phyloP scores from a whole-genome alignment of 2,797 vertebrate species.

The Cynopterus sphinx region DNA sequence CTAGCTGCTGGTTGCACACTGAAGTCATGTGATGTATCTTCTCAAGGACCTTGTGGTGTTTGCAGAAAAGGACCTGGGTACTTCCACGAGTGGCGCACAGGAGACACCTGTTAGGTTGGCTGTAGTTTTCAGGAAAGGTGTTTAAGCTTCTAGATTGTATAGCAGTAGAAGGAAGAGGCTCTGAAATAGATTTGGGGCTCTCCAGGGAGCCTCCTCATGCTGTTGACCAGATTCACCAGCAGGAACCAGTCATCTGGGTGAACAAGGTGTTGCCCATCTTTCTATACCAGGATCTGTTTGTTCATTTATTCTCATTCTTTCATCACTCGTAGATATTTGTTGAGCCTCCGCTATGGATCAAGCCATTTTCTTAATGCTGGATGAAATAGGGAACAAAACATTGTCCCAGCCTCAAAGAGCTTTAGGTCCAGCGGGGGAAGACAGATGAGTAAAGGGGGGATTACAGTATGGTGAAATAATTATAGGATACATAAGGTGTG shows the following conservation, averaged over 20 bases:
- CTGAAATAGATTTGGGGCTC: neutral
- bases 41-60: neutral
- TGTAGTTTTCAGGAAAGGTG: conserved; percentile 5
- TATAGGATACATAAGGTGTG: neutral
- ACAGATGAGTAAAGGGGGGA: neutral
- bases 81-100: neutral
- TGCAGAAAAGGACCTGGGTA: neutral
- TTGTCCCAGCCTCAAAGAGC: neutral
- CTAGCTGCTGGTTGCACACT: neutral
- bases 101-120: neutral
- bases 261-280: neutral
- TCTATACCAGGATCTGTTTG: neutral
- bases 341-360: neutral
- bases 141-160: neutral
- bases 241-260: neutral
- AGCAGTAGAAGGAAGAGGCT: neutral
- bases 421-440: neutral
- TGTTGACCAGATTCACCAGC: neutral
- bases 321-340: neutral
- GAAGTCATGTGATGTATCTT: neutral
- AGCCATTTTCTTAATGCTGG: neutral
- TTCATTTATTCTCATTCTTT: neutral
- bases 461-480: neutral
- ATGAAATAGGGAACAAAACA: neutral
- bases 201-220: neutral